phyloP scores from a whole-genome alignment of 2,113 vertebrate species.

The Rattus rattus region DNA sequence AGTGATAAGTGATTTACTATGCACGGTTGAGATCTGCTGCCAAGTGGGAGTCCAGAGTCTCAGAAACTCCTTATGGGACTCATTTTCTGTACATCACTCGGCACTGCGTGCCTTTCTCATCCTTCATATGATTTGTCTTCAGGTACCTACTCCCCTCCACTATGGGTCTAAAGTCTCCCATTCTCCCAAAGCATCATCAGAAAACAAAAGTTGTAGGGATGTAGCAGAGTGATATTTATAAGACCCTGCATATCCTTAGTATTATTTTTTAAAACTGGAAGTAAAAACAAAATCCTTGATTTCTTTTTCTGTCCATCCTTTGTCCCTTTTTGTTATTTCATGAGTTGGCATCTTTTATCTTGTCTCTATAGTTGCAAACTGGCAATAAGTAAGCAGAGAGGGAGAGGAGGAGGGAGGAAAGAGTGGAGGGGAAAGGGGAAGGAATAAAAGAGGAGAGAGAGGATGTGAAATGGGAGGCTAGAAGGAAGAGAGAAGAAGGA shows the following conservation, averaged over 20 bases:
- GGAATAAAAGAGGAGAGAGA: neutral
- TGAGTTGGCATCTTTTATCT: neutral
- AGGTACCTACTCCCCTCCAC: neutral
- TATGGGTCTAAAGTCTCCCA: neutral
- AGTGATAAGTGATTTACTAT: neutral
- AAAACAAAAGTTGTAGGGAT: constrained; percentile 7
- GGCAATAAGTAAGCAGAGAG: neutral
- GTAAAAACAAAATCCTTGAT: neutral
- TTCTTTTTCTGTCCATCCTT: neutral
- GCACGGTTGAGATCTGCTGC: neutral
- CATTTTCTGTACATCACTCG: neutral
- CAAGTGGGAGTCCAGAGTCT: neutral
- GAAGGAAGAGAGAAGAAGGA: neutral
- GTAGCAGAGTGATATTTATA: neutral
- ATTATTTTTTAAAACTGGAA: neutral
- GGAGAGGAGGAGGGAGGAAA: neutral
- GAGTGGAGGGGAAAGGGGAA: neutral
- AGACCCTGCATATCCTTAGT: neutral
- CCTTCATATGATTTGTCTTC: neutral
- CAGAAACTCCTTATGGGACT: neutral
- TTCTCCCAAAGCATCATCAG: neutral
- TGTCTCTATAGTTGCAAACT: neutral
- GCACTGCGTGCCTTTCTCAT: neutral
- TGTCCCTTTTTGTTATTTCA: neutral
- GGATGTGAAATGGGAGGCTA: neutral